phyloP scores from a whole-genome alignment of 1,140 invertebrate genomes.

The Chrysomallon squamiferum region DNA sequence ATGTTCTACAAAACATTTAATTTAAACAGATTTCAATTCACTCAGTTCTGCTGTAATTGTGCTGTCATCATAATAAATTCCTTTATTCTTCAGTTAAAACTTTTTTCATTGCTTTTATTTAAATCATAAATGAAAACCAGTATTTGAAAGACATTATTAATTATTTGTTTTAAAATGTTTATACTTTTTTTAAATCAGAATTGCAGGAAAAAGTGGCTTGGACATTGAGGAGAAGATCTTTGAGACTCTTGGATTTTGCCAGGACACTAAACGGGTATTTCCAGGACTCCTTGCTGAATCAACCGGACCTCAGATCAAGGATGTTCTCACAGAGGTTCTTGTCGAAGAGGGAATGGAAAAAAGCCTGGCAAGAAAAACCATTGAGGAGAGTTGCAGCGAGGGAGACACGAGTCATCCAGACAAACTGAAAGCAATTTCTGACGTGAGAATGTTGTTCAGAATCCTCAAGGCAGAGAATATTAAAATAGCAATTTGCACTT shows the following conservation, averaged over 20 bases:
- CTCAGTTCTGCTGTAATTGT: too few relatives aligned
- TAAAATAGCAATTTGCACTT: slow-evolving; percentile 66
- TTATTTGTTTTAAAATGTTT: too few relatives aligned
- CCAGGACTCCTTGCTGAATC: slow-evolving; percentile 66
- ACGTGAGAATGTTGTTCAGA: slow-evolving; percentile 61
- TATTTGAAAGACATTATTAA: too few relatives aligned
- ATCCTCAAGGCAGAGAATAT: slow-evolving; percentile 60
- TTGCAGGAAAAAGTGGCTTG: slow-evolving; percentile 41
- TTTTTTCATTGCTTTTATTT: too few relatives aligned
- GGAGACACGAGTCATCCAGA: slow-evolving; percentile 39
- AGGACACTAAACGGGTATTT: slow-evolving; percentile 41
- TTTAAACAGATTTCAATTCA: too few relatives aligned
- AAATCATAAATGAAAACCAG: too few relatives aligned
- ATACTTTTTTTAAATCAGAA: slow-evolving; percentile 33
- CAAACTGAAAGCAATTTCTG: slow-evolving; percentile 57
- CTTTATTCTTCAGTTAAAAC: too few relatives aligned
- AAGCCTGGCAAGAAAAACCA: slow-evolving; percentile 30
- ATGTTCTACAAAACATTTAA: too few relatives aligned
- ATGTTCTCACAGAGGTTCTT: slow-evolving; percentile 54
- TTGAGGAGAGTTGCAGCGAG: slow-evolving; percentile 43
- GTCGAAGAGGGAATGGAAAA: slow-evolving; percentile 54
- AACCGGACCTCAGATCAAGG: slow-evolving; percentile 55
- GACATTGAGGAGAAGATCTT: slow-evolving; percentile 57
- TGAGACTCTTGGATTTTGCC: slow-evolving; percentile 62
- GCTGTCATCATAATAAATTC: too few relatives aligned